A percentile compares a stretch with the other conserved stretches of the same genome.
These are phyloP conservation scores for Oceanodroma leucorhoa DNA, from an alignment of 2,797 vertebrate genomes.

Conservation along the genomic window DNA sequence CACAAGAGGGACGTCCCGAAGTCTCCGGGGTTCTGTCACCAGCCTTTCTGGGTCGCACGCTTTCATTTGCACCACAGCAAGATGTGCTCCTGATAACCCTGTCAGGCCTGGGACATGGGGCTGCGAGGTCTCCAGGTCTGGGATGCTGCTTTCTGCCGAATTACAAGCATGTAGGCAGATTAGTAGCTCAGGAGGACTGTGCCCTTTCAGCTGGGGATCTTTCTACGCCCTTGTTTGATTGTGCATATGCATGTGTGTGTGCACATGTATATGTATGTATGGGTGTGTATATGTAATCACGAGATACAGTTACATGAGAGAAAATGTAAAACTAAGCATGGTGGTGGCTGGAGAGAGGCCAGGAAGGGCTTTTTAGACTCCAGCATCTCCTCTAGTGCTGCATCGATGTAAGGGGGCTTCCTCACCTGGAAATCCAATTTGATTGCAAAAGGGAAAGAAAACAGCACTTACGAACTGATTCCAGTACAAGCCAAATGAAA, in stretches of 20 bases:
- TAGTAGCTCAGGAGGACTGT: background rate
- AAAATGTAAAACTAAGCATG: background rate
- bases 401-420: background rate
- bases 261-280: fast-evolving
- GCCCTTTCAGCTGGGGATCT: background rate
- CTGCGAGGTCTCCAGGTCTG: background rate
- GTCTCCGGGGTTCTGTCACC: background rate
- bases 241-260: background rate
- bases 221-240: background rate
- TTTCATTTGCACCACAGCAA: background rate
- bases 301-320: background rate
- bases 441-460: background rate
- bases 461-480: background rate
- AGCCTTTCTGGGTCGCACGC: fast-evolving
- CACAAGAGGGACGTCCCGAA: fast-evolving
- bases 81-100: fast-evolving
- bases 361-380: background rate
- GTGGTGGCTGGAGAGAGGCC: background rate
- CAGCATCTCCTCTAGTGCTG: background rate
- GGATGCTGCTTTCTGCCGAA: background rate
- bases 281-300: fast-evolving
- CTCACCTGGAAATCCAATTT: background rate
- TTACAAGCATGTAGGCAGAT: background rate
- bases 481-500: background rate
- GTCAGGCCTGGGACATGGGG: fast-evolving